A percentile compares a stretch with the other conserved stretches of the same genome.
Conservation (phyloP, 1,140 invertebrate genomes). For the Eumaeus atala region DNA sequence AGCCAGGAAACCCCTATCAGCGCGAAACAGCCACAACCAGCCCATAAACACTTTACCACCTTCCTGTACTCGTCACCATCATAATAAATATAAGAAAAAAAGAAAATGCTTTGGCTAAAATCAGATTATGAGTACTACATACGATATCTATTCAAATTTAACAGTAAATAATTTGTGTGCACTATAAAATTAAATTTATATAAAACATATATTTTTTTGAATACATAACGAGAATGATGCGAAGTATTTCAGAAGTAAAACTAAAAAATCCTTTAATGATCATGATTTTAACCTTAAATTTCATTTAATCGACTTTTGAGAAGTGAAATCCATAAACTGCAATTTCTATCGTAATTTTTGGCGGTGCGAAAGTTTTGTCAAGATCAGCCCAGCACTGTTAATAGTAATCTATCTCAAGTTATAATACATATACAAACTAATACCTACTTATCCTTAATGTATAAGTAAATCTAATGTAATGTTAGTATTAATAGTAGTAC, state of each 20-base stretch:
- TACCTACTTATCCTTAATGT: not conserved
- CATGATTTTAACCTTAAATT: too few species aligned
- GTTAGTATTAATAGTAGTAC: not conserved
- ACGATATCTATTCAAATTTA: too few species aligned
- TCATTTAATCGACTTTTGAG: too few species aligned
- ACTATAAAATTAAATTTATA: too few species aligned
- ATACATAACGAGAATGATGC: not conserved
- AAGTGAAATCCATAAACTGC: too few species aligned
- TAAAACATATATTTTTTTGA: too few species aligned
- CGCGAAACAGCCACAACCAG: constrained; percentile 25
- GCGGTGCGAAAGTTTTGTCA: not conserved
- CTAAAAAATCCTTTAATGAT: too few species aligned
- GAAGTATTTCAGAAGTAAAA: not conserved
- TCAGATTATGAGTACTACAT: too few species aligned
- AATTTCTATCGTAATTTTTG: not conserved
- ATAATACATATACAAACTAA: not conserved
- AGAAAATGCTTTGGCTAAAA: constrained; percentile 3
- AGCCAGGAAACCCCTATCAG: constrained; percentile 35
- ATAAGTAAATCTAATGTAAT: too few species aligned
- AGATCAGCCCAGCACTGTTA: too few species aligned
- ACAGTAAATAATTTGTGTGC: too few species aligned
- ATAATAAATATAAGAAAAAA: constrained; percentile 14
- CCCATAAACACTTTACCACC: constrained; percentile 44
- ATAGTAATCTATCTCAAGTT: too few species aligned
- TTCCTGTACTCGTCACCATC: constrained; percentile 31